Conservation (phyloP, 2,888 invertebrate genomes). For the Cenopis cana region DNA sequence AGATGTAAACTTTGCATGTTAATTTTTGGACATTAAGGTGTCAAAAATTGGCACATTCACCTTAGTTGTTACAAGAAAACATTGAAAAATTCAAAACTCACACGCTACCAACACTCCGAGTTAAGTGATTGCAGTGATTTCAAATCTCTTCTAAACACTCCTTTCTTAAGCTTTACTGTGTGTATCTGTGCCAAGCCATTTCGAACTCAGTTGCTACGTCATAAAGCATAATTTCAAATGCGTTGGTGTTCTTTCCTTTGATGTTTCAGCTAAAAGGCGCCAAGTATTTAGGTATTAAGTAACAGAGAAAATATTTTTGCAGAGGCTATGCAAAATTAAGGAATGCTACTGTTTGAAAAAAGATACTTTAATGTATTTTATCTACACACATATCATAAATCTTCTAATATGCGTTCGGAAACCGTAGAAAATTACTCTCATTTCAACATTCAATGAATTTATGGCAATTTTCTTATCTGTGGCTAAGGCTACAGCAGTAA, state of each 20-base stretch:
- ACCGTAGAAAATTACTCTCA: too few relatives aligned
- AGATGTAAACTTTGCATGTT: too few relatives aligned
- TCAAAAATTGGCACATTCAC: too few relatives aligned
- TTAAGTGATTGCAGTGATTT: slow-evolving; percentile 51
- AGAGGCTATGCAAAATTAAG: background rate
- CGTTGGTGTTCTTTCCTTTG: slow-evolving; percentile 8
- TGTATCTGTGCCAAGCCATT: background rate
- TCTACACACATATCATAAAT: too few relatives aligned
- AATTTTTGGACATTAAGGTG: too few relatives aligned
- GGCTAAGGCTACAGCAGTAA: too few relatives aligned
- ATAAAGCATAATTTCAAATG: slow-evolving; percentile 1
- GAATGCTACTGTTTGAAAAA: too few relatives aligned
- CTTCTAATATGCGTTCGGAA: too few relatives aligned
- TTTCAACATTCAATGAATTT: too few relatives aligned
- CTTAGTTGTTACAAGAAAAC: too few relatives aligned
- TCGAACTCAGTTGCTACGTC: background rate
- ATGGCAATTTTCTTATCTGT: too few relatives aligned
- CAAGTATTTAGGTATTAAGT: slow-evolving; percentile 7
- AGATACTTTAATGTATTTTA: too few relatives aligned
- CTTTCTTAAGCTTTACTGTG: slow-evolving; percentile 28
- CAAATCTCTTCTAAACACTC: slow-evolving; percentile 28
- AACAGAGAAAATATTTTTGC: slow-evolving; percentile 6
- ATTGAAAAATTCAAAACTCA: slow-evolving; percentile 22
- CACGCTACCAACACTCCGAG: slow-evolving; percentile 9
- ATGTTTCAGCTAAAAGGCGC: slow-evolving; percentile 19